phyloP scores from a whole-genome alignment of 2,888 invertebrate species.

The Capitulum mitella region DNA sequence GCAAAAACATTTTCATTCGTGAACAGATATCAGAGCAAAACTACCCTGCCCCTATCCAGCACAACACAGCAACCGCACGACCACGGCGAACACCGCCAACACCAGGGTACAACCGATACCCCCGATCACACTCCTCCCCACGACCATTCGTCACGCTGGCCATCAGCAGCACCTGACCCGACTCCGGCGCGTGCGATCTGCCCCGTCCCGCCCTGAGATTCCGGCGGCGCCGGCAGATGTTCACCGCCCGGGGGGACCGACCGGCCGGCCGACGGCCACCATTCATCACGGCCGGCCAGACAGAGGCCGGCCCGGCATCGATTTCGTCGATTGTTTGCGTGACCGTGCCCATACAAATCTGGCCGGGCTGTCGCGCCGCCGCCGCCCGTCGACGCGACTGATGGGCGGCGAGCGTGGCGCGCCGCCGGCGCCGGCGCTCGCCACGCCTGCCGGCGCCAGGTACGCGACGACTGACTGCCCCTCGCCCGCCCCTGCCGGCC shows the following conservation, averaged over 20 bases:
- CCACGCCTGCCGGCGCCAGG: neutral
- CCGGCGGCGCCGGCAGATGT: neutral
- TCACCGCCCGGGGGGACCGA: neutral
- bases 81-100: too few species aligned
- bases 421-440: neutral
- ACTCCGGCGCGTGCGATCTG: too few species aligned
- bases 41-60: too few species aligned
- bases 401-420: neutral
- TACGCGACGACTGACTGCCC: neutral
- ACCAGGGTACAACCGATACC: too few species aligned
- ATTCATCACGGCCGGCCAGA: neutral
- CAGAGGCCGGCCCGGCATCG: neutral
- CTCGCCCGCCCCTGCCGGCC: neutral
- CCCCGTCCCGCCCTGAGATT: too few species aligned
- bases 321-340: constrained; percentile 10
- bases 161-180: too few species aligned
- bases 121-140: too few species aligned
- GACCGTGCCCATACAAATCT: neutral
- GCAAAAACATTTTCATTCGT: too few species aligned
- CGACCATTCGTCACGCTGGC: too few species aligned
- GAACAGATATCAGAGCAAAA: too few species aligned
- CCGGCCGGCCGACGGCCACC: neutral
- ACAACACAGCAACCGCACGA: too few species aligned
- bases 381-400: neutral
- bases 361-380: neutral